A percentile compares a stretch with the other conserved stretches of the same genome.
Evolutionary conservation across 2,797 vertebrate species (phyloP).

Genomic region (Arctocebus calabarensis): DNA sequence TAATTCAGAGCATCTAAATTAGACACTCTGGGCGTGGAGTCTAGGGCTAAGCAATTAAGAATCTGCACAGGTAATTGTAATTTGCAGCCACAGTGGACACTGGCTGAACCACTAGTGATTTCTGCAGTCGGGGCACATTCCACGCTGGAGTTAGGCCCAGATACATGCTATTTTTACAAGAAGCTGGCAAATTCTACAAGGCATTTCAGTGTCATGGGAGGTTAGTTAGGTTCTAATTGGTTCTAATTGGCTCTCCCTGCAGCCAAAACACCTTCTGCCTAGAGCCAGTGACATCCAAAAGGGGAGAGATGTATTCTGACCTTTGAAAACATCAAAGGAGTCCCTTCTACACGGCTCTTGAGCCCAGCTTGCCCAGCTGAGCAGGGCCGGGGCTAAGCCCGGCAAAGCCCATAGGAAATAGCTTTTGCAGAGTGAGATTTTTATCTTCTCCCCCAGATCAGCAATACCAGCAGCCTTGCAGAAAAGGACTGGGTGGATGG

Average conservation of each 20-base stretch:
- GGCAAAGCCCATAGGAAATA: conserved; percentile 44
- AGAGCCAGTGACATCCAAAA: conserved; percentile 69
- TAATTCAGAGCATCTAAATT: neutral
- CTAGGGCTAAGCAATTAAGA: neutral
- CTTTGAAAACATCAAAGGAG: conserved; percentile 80
- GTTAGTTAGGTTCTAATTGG: conserved; percentile 79
- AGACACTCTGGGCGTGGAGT: too few species aligned
- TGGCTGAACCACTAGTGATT: neutral
- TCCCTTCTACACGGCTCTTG: conserved; percentile 60
- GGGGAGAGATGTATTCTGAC: conserved; percentile 59
- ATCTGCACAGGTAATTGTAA: neutral
- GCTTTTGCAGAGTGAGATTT: conserved; percentile 44
- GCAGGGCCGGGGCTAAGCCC: conserved; percentile 33
- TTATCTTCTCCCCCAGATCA: neutral
- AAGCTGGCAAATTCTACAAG: conserved; percentile 73
- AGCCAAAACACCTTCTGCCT: conserved; percentile 71
- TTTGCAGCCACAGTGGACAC: neutral
- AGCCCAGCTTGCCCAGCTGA: conserved; percentile 55
- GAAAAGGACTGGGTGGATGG: neutral
- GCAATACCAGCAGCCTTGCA: neutral
- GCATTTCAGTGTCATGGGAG: conserved; percentile 75
- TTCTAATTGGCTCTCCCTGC: conserved; percentile 77
- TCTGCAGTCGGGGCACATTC: neutral
- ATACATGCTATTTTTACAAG: conserved; percentile 66
- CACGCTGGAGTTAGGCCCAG: neutral